phyloP scores from a whole-genome alignment of 2,797 vertebrate species.

The Oryzias sinensis region DNA sequence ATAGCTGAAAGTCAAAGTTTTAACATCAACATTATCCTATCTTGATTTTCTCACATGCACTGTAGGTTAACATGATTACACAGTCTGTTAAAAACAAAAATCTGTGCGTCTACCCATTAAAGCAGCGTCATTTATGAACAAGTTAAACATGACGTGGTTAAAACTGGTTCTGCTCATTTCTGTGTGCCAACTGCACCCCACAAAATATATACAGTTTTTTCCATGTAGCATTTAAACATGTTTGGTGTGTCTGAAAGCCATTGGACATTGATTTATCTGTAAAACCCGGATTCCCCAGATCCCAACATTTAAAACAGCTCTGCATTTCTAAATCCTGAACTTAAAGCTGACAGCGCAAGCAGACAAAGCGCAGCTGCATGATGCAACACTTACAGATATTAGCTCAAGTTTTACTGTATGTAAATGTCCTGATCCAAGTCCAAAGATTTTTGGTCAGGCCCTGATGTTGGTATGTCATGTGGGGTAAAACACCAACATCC shows the following conservation, averaged over 20 bases:
- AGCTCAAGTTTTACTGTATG: too few relatives aligned
- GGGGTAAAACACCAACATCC: constrained; percentile 1
- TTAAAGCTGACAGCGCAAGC: not conserved
- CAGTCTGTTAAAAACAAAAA: constrained; percentile 1
- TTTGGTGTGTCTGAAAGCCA: too few relatives aligned
- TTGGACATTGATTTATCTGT: not conserved
- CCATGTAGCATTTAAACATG: not conserved
- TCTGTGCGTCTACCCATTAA: constrained; percentile 3
- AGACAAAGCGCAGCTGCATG: not conserved
- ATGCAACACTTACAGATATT: not conserved
- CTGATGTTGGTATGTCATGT: not conserved
- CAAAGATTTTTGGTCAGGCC: not conserved
- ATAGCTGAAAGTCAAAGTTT: constrained; percentile 23
- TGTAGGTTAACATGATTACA: constrained; percentile 5
- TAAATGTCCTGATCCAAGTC: not conserved
- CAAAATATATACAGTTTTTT: not conserved
- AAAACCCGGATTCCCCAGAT: not conserved
- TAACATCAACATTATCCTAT: constrained; percentile 13
- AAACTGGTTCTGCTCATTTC: too few relatives aligned
- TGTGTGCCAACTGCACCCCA: too few relatives aligned
- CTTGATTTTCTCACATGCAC: not conserved
- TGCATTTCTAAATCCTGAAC: too few relatives aligned
- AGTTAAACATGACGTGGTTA: not conserved
- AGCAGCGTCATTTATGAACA: not conserved
- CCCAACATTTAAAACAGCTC: not conserved